Evolutionary conservation across 2,888 invertebrate genomes (phyloP).

Genomic region (Ennomos quercinarius): DNA sequence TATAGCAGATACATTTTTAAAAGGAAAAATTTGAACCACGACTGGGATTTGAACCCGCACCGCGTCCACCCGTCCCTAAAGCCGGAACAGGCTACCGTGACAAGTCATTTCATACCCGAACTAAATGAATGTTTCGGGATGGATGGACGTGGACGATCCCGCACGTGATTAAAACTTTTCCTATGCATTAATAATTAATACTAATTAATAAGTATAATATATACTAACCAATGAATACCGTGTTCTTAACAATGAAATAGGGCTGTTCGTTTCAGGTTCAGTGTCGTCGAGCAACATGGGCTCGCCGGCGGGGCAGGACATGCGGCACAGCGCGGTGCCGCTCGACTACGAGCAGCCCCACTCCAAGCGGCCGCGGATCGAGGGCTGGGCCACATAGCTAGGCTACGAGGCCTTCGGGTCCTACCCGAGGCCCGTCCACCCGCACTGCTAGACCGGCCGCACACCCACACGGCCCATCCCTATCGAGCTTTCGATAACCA

Average conservation of each 20-base stretch:
- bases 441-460: constrained; percentile 75
- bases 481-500: constrained; percentile 62
- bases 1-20: too few species aligned
- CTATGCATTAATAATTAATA: too few species aligned
- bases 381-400: constrained; percentile 96
- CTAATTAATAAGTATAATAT: constrained; percentile 3
- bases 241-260: constrained; percentile 30
- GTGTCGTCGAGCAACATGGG: constrained; percentile 94
- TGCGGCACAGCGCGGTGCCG: constrained; percentile 75
- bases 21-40: too few species aligned
- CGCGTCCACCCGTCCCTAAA: too few species aligned
- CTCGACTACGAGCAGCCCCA: constrained; percentile 86
- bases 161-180: too few species aligned
- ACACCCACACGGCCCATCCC: constrained; percentile 44
- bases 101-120: too few species aligned
- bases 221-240: constrained; percentile 12
- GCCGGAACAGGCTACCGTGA: too few species aligned
- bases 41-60: too few species aligned
- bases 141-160: too few species aligned
- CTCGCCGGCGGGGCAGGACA: constrained; percentile 87
- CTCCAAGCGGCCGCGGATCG: constrained; percentile 95
- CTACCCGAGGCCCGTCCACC: constrained; percentile 81
- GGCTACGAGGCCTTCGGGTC: constrained; percentile 81
- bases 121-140: too few species aligned
- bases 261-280: constrained; percentile 85